A percentile compares a stretch with the other conserved stretches of the same genome.
Evolutionary conservation across 2,113 vertebrate species (phyloP).

Genomic region (Lepus timidus): DNA sequence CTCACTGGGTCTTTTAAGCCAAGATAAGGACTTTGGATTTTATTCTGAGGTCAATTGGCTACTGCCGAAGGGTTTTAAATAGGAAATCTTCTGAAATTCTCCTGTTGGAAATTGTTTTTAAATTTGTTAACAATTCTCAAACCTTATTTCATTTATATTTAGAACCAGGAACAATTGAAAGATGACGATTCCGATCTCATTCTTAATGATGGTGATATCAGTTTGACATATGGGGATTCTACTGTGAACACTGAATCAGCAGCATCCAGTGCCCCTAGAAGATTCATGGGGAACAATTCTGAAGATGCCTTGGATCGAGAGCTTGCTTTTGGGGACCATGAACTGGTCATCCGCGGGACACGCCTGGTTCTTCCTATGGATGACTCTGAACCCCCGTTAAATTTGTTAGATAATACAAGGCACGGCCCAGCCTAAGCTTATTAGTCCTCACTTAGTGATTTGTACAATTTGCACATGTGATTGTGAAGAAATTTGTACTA

Average conservation of each 20-base stretch:
- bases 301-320: slow-evolving; percentile 93
- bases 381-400: slow-evolving; percentile 94
- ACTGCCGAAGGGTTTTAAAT: background rate
- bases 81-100: background rate
- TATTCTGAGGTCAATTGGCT: background rate
- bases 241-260: slow-evolving; percentile 91
- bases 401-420: slow-evolving; percentile 87
- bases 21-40: background rate
- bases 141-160: slow-evolving; percentile 63
- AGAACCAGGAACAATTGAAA: slow-evolving; percentile 97
- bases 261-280: slow-evolving; percentile 82
- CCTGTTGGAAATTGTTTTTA: slow-evolving; percentile 19
- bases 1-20: background rate
- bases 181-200: slow-evolving; percentile 99
- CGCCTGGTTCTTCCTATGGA: slow-evolving; percentile 98
- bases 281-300: slow-evolving; percentile 86
- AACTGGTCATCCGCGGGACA: slow-evolving; percentile 96
- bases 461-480: slow-evolving; percentile 88
- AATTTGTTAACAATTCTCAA: slow-evolving; percentile 26
- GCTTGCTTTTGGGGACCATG: slow-evolving; percentile 93
- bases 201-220: slow-evolving; percentile 95
- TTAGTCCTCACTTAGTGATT: slow-evolving; percentile 79
- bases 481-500: slow-evolving; percentile 88
- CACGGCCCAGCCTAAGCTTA: slow-evolving; percentile 88
- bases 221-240: slow-evolving; percentile 95